Percentiles rank a stretch among this genome's conserved stretches.
These are phyloP conservation scores for Oncorhynchus mykiss DNA, from an alignment of 2,113 vertebrate species.

Conservation along the genomic window DNA sequence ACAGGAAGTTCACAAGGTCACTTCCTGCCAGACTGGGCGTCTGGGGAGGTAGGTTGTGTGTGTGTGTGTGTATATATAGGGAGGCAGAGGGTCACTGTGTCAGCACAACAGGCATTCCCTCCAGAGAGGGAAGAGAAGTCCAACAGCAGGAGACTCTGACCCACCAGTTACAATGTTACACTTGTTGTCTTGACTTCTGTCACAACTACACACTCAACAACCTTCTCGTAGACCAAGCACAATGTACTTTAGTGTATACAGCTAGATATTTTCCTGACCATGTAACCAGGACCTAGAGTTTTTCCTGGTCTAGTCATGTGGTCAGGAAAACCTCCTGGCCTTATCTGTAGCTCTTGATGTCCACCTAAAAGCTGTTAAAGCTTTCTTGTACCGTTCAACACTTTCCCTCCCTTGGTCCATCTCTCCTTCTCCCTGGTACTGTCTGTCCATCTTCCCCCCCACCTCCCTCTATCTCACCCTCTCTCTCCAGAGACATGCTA, in stretches of 20 bases:
- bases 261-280: too few species aligned
- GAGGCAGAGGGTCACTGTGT: background rate
- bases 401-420: slow-evolving; percentile 17
- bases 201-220: too few species aligned
- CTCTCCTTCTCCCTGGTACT: slow-evolving; percentile 29
- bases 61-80: slow-evolving; percentile 7
- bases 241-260: too few species aligned
- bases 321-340: too few species aligned
- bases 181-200: too few species aligned
- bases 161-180: slow-evolving; percentile 44
- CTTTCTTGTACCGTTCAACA: background rate
- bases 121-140: slow-evolving; percentile 1
- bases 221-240: too few species aligned
- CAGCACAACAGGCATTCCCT: slow-evolving; percentile 10
- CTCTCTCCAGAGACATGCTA: slow-evolving; percentile 73
- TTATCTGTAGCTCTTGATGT: background rate
- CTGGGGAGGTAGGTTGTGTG: slow-evolving; percentile 38
- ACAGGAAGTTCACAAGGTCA: slow-evolving; percentile 69
- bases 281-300: background rate
- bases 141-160: slow-evolving; percentile 58
- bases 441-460: slow-evolving; percentile 8
- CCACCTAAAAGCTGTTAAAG: background rate
- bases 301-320: too few species aligned
- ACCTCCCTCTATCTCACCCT: slow-evolving; percentile 35
- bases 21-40: slow-evolving; percentile 65